These are phyloP conservation scores for Herminia tarsipennalis DNA, from an alignment of 2,888 invertebrate genomes.

Conservation along the genomic window DNA sequence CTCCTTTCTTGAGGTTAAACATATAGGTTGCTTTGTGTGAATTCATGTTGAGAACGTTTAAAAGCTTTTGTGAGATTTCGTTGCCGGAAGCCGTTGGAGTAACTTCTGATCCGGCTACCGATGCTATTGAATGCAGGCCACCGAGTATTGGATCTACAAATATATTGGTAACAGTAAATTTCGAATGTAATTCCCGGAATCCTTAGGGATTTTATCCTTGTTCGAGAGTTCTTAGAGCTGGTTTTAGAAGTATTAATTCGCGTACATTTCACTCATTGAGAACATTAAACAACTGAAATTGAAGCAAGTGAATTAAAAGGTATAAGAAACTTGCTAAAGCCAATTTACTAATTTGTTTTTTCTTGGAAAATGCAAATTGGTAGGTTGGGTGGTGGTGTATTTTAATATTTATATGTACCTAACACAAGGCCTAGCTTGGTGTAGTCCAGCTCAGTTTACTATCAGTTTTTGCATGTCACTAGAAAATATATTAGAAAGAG, in stretches of 20 bases:
- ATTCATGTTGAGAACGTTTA: conserved; percentile 53
- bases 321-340: no score
- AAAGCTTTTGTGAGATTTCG: conserved; percentile 56
- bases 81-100: conserved; percentile 40
- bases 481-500: no score
- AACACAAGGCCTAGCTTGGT: no score
- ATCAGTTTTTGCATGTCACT: no score
- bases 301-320: no score
- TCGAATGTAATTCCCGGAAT: conserved; percentile 37
- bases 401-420: no score
- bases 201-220: conserved; percentile 29
- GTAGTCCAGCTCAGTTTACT: no score
- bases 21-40: conserved; percentile 52
- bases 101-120: conserved; percentile 47
- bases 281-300: no score
- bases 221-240: conserved; percentile 31
- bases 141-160: conserved; percentile 32
- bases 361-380: no score
- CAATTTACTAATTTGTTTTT: no score
- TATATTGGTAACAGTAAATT: conserved; percentile 39
- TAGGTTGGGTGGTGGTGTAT: no score
- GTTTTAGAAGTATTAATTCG: conserved; percentile 17
- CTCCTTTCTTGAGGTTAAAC: conserved; percentile 45
- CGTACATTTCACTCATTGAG: conserved; percentile 2
- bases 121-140: conserved; percentile 39